Percentiles rank a stretch among this genome's conserved stretches.
phyloP scores from a whole-genome alignment of 2,797 vertebrate species.

The Ibycter americanus region DNA sequence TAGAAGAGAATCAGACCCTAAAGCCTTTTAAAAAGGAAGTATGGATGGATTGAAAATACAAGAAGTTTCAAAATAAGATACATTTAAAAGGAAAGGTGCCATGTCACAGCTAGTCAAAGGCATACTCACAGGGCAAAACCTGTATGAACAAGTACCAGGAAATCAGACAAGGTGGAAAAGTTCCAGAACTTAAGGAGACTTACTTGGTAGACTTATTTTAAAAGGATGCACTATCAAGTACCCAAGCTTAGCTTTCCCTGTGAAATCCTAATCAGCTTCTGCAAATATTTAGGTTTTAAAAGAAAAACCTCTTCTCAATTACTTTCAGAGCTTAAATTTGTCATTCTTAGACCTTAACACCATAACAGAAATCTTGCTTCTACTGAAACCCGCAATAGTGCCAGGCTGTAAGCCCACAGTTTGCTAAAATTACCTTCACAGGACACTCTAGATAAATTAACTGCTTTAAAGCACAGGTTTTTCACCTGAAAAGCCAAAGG shows the following conservation, averaged over 20 bases:
- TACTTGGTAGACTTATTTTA: slow-evolving; percentile 5
- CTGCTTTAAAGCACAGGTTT: background rate
- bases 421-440: background rate
- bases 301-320: background rate
- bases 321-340: background rate
- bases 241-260: background rate
- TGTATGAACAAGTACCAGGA: slow-evolving; percentile 54
- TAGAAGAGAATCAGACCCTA: background rate
- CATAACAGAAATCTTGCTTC: background rate
- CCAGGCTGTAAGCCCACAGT: background rate
- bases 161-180: background rate
- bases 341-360: background rate
- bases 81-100: background rate
- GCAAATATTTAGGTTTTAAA: background rate
- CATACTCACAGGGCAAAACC: background rate
- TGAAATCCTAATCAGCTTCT: background rate
- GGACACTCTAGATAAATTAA: background rate
- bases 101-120: slow-evolving; percentile 35
- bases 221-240: background rate
- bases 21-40: background rate
- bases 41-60: background rate
- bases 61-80: background rate
- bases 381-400: background rate
- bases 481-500: background rate
- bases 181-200: slow-evolving; percentile 18